These are phyloP conservation scores for Phrynocephalus versicolor DNA, from an alignment of 2,113 vertebrate species.

Conservation along the genomic window DNA sequence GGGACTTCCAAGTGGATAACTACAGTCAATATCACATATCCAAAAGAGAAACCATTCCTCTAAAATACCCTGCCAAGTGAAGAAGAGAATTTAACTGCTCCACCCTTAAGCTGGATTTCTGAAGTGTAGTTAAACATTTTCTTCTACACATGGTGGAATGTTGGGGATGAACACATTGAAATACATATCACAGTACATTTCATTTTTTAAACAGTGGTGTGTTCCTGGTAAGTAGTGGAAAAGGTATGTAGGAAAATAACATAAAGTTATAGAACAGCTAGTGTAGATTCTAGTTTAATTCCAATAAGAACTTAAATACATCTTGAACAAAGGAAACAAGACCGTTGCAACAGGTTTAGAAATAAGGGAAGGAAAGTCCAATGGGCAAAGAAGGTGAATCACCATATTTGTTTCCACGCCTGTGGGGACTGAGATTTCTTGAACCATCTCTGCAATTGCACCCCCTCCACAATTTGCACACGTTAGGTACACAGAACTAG, in stretches of 20 bases:
- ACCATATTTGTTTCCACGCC: no score
- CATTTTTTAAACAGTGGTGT: background rate
- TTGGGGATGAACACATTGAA: background rate
- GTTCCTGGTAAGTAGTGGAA: background rate
- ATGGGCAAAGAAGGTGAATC: no score
- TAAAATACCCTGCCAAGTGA: background rate
- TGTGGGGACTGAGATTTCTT: no score
- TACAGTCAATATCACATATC: background rate
- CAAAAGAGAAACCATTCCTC: background rate
- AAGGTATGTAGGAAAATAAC: background rate
- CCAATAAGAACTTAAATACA: background rate
- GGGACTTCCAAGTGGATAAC: background rate
- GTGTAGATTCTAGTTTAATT: background rate
- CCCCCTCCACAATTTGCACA: no score
- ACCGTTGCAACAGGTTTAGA: background rate
- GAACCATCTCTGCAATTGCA: no score
- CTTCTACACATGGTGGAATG: background rate
- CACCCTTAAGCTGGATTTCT: background rate
- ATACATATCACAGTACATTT: background rate
- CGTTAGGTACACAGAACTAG: no score
- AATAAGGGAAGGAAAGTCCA: no score
- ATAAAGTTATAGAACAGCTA: background rate
- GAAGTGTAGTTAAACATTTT: background rate
- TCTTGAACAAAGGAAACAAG: background rate
- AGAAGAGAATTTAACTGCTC: background rate